Percentiles rank a stretch among this genome's conserved stretches.
Evolutionary conservation across 2,797 vertebrate species (phyloP).

Genomic region (Petrocephalus schoutedeni): DNA sequence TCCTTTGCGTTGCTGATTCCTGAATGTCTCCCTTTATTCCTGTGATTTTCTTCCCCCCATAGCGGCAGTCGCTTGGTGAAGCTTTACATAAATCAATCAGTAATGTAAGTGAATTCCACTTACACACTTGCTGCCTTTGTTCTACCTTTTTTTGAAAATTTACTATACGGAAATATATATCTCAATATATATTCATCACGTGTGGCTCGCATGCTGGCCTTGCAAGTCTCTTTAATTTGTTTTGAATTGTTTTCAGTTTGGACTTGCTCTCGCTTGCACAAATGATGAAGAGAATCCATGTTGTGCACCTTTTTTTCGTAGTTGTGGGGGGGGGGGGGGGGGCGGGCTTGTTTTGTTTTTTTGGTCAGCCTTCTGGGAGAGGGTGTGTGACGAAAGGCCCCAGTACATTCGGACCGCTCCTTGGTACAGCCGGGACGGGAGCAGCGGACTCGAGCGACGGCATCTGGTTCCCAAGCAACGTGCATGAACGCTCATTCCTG

Average conservation of each 20-base stretch:
- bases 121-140: constrained; percentile 45
- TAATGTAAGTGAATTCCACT: constrained; percentile 76
- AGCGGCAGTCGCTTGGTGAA: constrained; percentile 78
- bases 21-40: constrained; percentile 70
- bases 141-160: constrained; percentile 17
- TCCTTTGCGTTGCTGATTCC: constrained; percentile 57
- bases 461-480: constrained; percentile 24
- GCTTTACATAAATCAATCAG: constrained; percentile 81
- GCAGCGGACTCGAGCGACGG: not conserved
- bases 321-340: not conserved
- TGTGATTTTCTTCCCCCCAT: constrained; percentile 64
- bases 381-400: not conserved
- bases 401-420: not conserved
- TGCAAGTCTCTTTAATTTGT: constrained; percentile 33
- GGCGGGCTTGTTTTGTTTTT: too few species aligned
- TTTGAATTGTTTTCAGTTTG: constrained; percentile 9
- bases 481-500: constrained; percentile 25
- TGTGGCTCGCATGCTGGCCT: constrained; percentile 62
- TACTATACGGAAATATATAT: constrained; percentile 24
- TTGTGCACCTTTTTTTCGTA: not conserved
- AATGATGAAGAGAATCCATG: constrained; percentile 16
- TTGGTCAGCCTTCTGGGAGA: not conserved
- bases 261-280: constrained; percentile 26
- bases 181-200: constrained; percentile 25
- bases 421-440: not conserved